Percentiles rank a stretch among this genome's conserved stretches.
Evolutionary conservation across 2,888 invertebrate genomes (phyloP).

Genomic region (Craniophora ligustri): DNA sequence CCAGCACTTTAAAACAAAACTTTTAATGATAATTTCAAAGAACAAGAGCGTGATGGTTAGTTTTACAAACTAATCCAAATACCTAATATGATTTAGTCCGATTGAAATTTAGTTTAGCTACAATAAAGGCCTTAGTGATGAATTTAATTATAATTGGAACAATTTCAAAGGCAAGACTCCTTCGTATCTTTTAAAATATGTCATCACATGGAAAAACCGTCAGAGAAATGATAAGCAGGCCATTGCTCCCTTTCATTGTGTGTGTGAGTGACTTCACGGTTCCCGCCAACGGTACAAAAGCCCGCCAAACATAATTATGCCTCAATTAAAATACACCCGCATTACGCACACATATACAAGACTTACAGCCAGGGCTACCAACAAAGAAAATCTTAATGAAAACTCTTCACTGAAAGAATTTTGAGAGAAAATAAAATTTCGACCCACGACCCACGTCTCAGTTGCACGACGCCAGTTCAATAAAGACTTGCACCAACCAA

Average conservation of each 20-base stretch:
- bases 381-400: not conserved
- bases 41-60: too few species aligned
- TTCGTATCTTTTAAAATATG: conserved; percentile 41
- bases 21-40: too few species aligned
- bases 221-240: conserved; percentile 52
- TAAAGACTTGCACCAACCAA: not conserved
- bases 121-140: too few species aligned
- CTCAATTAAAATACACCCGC: conserved; percentile 71
- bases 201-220: conserved; percentile 22
- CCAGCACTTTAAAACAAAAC: too few species aligned
- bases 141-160: conserved; percentile 25
- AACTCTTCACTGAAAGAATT: not conserved
- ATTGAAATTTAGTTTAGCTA: too few species aligned
- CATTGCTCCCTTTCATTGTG: conserved; percentile 44
- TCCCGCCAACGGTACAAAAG: conserved; percentile 57
- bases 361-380: conserved; percentile 28
- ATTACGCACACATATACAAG: conserved; percentile 54
- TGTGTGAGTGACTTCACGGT: conserved; percentile 32
- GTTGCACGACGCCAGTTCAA: conserved; percentile 2
- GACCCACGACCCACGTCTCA: too few species aligned
- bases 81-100: too few species aligned
- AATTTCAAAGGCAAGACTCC: conserved; percentile 25
- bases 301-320: conserved; percentile 61
- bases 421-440: too few species aligned
- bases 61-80: too few species aligned